Percentiles rank a stretch among this genome's conserved stretches.
Evolutionary conservation across 2,888 invertebrate genomes (phyloP).

Genomic region (Autographa pulchrina): DNA sequence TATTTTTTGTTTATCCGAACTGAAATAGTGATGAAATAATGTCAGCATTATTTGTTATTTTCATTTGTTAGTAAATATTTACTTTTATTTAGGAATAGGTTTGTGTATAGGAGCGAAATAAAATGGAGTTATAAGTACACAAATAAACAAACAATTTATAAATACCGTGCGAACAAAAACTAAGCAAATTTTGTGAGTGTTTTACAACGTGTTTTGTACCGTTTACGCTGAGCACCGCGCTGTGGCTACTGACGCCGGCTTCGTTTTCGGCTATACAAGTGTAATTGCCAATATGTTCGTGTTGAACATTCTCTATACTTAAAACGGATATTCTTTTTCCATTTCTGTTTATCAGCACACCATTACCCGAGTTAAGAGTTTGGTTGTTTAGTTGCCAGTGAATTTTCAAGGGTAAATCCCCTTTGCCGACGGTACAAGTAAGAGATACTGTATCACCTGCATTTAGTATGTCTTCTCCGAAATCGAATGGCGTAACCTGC

Average conservation of each 20-base stretch:
- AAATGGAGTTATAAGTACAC: constrained; percentile 41
- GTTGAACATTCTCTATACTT: constrained; percentile 90
- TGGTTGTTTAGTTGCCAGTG: constrained; percentile 92
- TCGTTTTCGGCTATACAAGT: constrained; percentile 91
- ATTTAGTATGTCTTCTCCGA: constrained; percentile 92
- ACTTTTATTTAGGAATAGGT: constrained; percentile 7
- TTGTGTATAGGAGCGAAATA: constrained; percentile 34
- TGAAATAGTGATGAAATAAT: too few relatives aligned
- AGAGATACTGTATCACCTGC: constrained; percentile 93
- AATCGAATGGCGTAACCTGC: constrained; percentile 94
- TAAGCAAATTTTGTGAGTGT: constrained; percentile 56
- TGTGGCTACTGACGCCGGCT: constrained; percentile 91
- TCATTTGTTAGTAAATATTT: neutral
- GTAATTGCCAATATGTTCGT: constrained; percentile 90
- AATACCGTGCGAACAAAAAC: constrained; percentile 73
- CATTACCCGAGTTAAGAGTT: constrained; percentile 86
- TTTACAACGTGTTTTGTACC: constrained; percentile 82
- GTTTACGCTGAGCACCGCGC: constrained; percentile 91
- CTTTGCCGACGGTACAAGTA: constrained; percentile 92
- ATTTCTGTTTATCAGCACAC: constrained; percentile 89
- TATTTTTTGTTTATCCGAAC: neutral
- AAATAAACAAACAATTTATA: constrained; percentile 55
- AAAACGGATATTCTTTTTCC: constrained; percentile 92
- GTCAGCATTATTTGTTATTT: neutral
- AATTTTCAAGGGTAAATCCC: constrained; percentile 92